phyloP scores from a whole-genome alignment of 1,140 invertebrate genomes.

The Ceratina calcarata region DNA sequence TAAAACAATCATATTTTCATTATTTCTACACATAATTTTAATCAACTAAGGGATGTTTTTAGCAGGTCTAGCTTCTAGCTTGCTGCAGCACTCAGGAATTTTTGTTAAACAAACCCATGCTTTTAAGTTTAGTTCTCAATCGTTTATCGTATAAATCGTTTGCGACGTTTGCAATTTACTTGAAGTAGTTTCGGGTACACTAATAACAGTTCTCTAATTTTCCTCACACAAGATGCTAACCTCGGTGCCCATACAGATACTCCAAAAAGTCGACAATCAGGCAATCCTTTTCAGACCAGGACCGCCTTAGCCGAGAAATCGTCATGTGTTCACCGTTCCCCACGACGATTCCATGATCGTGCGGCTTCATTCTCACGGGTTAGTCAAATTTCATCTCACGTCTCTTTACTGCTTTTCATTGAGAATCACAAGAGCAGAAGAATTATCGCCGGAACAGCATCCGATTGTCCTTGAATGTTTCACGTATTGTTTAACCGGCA shows the following conservation, averaged over 20 bases:
- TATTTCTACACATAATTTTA: no score
- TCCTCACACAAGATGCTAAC: constrained; percentile 63
- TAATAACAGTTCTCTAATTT: neutral
- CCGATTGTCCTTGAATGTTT: neutral
- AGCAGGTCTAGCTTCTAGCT: no score
- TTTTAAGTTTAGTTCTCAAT: no score
- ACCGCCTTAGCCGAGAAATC: constrained; percentile 71
- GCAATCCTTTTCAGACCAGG: constrained; percentile 71
- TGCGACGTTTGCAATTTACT: no score
- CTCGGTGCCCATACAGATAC: constrained; percentile 80
- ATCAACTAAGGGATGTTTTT: no score
- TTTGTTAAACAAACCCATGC: no score
- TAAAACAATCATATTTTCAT: neutral
- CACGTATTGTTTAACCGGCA: no score
- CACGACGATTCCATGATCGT: constrained; percentile 47
- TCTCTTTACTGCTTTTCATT: neutral
- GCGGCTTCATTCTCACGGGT: constrained; percentile 37
- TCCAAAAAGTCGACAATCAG: constrained; percentile 78
- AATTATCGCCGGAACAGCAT: neutral
- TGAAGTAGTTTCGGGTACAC: no score
- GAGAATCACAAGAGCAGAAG: neutral
- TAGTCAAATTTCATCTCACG: constrained; percentile 20
- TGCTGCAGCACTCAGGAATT: no score
- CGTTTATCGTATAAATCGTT: no score
- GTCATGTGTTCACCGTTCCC: constrained; percentile 31